Evolutionary conservation across 2,113 vertebrate genomes (phyloP).

Genomic region (Jacana jacana): DNA sequence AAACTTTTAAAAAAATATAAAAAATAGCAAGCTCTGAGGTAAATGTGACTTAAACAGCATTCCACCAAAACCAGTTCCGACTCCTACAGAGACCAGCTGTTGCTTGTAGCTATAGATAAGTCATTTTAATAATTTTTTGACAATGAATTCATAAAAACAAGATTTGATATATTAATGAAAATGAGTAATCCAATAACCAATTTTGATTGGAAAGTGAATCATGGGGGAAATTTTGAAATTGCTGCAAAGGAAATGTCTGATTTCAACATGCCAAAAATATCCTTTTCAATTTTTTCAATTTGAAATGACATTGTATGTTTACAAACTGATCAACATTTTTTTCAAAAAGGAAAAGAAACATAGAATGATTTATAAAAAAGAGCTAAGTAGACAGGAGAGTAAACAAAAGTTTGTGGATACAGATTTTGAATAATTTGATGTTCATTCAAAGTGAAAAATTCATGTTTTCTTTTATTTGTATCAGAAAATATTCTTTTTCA

Average conservation of each 20-base stretch:
- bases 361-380: neutral
- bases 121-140: neutral
- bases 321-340: neutral
- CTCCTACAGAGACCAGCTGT: neutral
- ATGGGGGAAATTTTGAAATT: neutral
- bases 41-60: neutral
- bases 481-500: neutral
- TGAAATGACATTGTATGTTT: neutral
- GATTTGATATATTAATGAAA: neutral
- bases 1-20: neutral
- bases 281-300: neutral
- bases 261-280: neutral
- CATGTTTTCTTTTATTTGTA: neutral
- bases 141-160: neutral
- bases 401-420: neutral
- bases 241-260: neutral
- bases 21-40: neutral
- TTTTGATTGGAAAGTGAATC: neutral
- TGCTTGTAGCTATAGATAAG: neutral
- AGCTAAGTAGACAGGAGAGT: neutral
- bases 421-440: neutral
- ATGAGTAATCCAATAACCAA: neutral
- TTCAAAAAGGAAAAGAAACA: neutral
- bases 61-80: neutral
- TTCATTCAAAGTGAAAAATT: neutral